Base-by-base conservation (phyloP, 2,797 vertebrate genomes). In the Squalus acanthias region DNA sequence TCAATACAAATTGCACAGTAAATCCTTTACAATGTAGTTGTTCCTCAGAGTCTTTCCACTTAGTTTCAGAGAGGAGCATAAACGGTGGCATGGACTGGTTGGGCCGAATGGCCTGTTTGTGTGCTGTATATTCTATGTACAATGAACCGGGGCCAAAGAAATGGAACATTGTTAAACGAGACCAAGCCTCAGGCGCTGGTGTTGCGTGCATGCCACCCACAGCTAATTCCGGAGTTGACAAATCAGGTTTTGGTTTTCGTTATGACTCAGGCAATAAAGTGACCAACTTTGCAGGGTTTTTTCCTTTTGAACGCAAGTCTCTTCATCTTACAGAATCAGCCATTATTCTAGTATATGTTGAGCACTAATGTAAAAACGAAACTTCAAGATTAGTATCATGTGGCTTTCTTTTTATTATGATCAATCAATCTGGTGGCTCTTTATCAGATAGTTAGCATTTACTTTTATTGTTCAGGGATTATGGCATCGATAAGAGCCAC, bases 371-470 rank as follows among this genome's bases (percentile, higher is more conserved):
- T 76, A 76, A 95, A 53, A 74, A 57, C 53, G 94, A 95, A 95
- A 95, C 94, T 95, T 76, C 70, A 53, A 74, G 46, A 53, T 95
- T 72, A 76, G 46, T 74, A 95, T 53, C 39, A n/a, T 95, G 94
- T 76, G 94, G 94, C 67, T 95, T 95, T 93, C n/a, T 63, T 33
- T 46, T 33, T 72, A 74, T 57, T 76, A 57, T 17, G 29, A 95
- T n/a, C 39, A 74, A 95, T 95, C 94, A 76, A 33, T 74, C 70
- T 76, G 94, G 50, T 76, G 26, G 50, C 50, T 76, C 53, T 76
- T 95, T 33, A 95, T 76, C 29, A 95, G 70, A 76, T 53, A 95
- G 6, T 53, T 53, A 60, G 5, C 24, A 57, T 74, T 74, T 60
- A 24, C 50, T 33, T 57, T 95, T 20, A 95, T 95, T 95, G 24